Conservation (phyloP, 2,797 vertebrate genomes). For the Halcyon smyrnensis region DNA sequence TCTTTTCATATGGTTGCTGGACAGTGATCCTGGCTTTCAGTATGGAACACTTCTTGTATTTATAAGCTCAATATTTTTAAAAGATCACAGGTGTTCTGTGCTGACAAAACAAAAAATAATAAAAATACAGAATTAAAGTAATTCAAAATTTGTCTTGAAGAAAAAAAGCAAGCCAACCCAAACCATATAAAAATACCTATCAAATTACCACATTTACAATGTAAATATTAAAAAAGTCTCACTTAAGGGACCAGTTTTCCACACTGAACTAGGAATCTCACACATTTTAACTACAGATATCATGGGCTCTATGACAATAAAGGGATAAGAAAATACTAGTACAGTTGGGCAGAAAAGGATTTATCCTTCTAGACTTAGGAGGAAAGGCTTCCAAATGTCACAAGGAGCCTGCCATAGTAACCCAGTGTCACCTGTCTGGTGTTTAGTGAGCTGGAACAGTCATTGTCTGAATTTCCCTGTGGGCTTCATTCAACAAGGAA, state of each 20-base stretch:
- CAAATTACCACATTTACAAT: background rate
- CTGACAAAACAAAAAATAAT: too few relatives aligned
- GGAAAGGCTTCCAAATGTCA: background rate
- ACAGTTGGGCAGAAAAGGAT: background rate
- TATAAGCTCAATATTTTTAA: background rate
- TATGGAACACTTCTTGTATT: background rate
- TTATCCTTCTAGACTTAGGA: background rate
- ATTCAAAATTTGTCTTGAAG: background rate
- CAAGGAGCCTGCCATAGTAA: background rate
- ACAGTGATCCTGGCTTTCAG: background rate
- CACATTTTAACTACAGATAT: background rate
- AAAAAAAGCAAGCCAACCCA: background rate
- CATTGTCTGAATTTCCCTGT: background rate
- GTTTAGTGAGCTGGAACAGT: background rate
- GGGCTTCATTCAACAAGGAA: background rate
- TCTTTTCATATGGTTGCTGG: background rate
- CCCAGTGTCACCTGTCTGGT: too few relatives aligned
- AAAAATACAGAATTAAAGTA: accelerated
- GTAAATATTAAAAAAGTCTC: background rate
- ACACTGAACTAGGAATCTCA: background rate
- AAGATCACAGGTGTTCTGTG: background rate
- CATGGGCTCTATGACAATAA: background rate
- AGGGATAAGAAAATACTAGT: background rate
- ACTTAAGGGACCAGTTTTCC: background rate
- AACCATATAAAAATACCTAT: background rate